Conservation (phyloP, 1,140 invertebrate genomes). For the Aphelenchoides avenae region DNA sequence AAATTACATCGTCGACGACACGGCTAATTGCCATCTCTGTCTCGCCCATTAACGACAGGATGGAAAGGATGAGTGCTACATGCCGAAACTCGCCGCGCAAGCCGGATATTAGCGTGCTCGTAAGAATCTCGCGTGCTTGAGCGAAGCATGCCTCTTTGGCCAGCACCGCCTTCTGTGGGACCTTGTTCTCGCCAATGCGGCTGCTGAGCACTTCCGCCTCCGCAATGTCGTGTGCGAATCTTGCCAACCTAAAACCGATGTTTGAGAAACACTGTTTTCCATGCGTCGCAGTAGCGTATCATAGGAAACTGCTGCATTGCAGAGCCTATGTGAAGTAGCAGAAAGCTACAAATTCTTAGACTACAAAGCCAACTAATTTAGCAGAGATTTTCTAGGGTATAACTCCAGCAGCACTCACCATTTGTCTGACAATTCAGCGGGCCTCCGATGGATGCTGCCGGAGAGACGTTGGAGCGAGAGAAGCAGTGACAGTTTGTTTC, state of each 20-base stretch:
- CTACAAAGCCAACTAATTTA: too few species aligned
- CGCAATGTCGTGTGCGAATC: constrained; percentile 7
- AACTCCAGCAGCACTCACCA: too few species aligned
- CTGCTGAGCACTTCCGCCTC: constrained; percentile 8
- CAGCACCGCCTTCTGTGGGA: constrained; percentile 9
- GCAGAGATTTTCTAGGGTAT: too few species aligned
- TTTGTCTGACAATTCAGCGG: constrained; percentile 3
- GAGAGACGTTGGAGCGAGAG: constrained; percentile 22
- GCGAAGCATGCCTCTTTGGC: constrained; percentile 26
- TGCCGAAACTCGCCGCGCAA: constrained; percentile 16
- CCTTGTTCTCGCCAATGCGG: constrained; percentile 16
- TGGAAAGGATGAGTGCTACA: constrained; percentile 18
- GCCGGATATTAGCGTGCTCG: constrained; percentile 22
- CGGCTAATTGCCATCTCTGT: constrained; percentile 12
- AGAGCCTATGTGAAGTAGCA: too few species aligned
- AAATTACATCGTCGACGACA: constrained; percentile 16
- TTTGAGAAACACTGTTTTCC: too few species aligned
- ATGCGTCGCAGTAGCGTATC: too few species aligned
- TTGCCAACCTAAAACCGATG: constrained; percentile 15
- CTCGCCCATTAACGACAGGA: constrained; percentile 18
- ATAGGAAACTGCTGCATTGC: too few species aligned
- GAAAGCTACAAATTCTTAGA: too few species aligned
- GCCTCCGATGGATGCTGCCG: constrained; percentile 12
- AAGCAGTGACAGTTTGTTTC: constrained; percentile 39
- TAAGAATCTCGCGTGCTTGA: constrained; percentile 15